A percentile compares a stretch with the other conserved stretches of the same genome.
Conservation (phyloP, 2,113 vertebrate species). For the Entomyzon cyanotis region DNA sequence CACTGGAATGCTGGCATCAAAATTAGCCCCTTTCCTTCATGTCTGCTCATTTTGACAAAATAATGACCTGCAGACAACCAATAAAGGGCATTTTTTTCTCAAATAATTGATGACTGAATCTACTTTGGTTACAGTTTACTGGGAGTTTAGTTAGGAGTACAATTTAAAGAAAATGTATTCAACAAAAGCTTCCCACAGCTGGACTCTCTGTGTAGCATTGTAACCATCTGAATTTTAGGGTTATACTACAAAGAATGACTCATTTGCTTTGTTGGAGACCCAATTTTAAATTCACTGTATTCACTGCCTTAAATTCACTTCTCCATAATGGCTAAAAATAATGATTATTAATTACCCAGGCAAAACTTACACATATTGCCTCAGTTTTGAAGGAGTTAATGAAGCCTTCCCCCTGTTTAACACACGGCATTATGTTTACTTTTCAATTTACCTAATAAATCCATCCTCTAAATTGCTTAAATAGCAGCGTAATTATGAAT, state of each 20-base stretch:
- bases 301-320: neutral
- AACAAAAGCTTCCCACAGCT: neutral
- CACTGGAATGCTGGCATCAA: neutral
- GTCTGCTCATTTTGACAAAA: neutral
- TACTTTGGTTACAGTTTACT: neutral
- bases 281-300: neutral
- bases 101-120: neutral
- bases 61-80: neutral
- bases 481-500: neutral
- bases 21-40: neutral
- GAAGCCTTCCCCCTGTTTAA: neutral
- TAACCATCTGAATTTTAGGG: neutral
- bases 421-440: neutral
- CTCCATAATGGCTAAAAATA: neutral
- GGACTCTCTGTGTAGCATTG: neutral
- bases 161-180: neutral
- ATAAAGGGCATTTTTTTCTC: neutral
- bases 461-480: neutral
- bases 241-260: neutral
- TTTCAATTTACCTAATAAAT: neutral
- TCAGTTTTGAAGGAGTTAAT: neutral
- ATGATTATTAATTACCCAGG: neutral
- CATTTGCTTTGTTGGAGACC: neutral
- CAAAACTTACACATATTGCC: neutral
- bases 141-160: neutral